These are phyloP conservation scores for Yponomeuta malinellus DNA, from an alignment of 2,888 invertebrate genomes.

Conservation along the genomic window DNA sequence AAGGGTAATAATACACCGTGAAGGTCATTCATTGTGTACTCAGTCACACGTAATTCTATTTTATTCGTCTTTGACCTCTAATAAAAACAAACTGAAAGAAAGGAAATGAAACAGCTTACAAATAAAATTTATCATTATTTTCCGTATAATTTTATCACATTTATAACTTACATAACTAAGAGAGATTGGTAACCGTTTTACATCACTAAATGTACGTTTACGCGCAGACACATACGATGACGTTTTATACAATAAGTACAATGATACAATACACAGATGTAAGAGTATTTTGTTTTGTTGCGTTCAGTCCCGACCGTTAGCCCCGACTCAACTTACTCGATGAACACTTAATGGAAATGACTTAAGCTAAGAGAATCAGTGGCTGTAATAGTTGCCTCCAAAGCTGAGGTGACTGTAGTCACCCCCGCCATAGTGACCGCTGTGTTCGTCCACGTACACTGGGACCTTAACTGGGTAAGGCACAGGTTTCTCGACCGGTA, in stretches of 20 bases:
- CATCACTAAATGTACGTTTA: constrained; percentile 66
- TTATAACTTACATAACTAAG: constrained; percentile 51
- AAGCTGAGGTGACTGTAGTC: constrained; percentile 21
- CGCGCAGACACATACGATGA: constrained; percentile 56
- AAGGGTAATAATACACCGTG: constrained; percentile 25
- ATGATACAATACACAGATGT: constrained; percentile 52
- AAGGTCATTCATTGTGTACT: constrained; percentile 52
- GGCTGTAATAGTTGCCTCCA: constrained; percentile 44
- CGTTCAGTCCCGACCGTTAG: constrained; percentile 57
- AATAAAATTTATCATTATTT: constrained; percentile 40
- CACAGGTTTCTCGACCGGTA: constrained; percentile 69
- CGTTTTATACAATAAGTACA: constrained; percentile 20
- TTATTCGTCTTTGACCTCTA: constrained; percentile 31
- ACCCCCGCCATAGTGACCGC: constrained; percentile 32
- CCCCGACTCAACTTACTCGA: constrained; percentile 32
- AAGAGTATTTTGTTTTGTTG: constrained; percentile 58
- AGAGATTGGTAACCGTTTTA: constrained; percentile 60
- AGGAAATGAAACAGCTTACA: background rate
- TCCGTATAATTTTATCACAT: constrained; percentile 40
- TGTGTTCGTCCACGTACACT: constrained; percentile 45
- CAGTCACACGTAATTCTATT: constrained; percentile 31
- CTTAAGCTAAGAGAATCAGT: constrained; percentile 54
- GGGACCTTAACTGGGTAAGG: constrained; percentile 75
- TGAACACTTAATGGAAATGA: constrained; percentile 46
- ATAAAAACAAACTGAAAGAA: background rate